Evolutionary conservation across 2,888 invertebrate species (phyloP).

Genomic region (Germaria angustata): DNA sequence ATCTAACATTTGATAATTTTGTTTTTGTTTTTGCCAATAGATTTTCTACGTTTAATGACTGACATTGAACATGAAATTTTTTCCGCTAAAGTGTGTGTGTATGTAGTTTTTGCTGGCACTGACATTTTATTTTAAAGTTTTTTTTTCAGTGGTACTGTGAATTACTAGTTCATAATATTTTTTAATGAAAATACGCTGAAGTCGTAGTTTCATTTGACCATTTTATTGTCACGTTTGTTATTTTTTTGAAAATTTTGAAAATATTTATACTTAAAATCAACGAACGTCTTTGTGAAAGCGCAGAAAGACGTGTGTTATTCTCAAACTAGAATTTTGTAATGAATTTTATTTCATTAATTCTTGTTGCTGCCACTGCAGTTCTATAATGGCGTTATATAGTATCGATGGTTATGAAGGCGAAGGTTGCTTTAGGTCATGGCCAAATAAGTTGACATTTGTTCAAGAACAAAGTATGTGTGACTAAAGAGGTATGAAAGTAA

Average conservation of each 20-base stretch:
- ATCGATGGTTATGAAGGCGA: slow-evolving; percentile 69
- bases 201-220: not conserved
- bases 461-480: not conserved
- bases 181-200: not conserved
- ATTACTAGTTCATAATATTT: not conserved
- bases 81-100: not conserved
- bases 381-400: not conserved
- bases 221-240: slow-evolving; percentile 42
- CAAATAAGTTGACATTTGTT: slow-evolving; percentile 74
- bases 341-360: not conserved
- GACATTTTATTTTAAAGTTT: slow-evolving; percentile 22
- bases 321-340: slow-evolving; percentile 13
- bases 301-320: slow-evolving; percentile 22
- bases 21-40: not conserved
- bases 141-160: not conserved
- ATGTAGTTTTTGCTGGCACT: slow-evolving; percentile 28
- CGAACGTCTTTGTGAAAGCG: not conserved
- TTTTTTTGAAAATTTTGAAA: not conserved
- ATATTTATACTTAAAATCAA: slow-evolving; percentile 1
- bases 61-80: slow-evolving; percentile 65
- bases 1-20: not conserved
- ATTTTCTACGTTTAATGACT: slow-evolving; percentile 61
- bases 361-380: slow-evolving; percentile 19
- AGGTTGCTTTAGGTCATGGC: slow-evolving; percentile 73
- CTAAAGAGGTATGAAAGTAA: not conserved